phyloP scores from a whole-genome alignment of 2,797 vertebrate species.

The Sebastes kiyomatsui region DNA sequence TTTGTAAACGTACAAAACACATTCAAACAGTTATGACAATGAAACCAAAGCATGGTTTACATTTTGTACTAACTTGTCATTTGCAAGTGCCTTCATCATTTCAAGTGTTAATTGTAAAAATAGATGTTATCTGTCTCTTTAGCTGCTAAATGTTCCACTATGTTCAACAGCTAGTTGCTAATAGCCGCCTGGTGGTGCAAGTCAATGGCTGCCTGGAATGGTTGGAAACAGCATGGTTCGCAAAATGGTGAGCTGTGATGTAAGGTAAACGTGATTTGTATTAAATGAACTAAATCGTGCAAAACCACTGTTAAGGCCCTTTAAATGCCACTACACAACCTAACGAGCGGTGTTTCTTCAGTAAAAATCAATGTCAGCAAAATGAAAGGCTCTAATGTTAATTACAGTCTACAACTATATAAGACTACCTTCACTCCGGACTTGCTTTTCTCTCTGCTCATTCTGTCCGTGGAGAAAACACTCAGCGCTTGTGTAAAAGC shows the following conservation, averaged over 20 bases:
- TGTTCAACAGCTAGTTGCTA: neutral
- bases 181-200: neutral
- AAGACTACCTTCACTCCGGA: slow-evolving; percentile 46
- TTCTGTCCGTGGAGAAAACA: slow-evolving; percentile 58
- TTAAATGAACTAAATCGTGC: neutral
- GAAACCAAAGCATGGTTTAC: too few species aligned
- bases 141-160: neutral
- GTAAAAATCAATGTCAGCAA: slow-evolving; percentile 26
- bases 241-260: neutral
- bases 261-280: neutral
- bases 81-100: too few species aligned
- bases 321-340: slow-evolving; percentile 18
- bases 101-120: too few species aligned
- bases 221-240: neutral
- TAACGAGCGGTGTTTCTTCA: neutral
- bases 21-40: too few species aligned
- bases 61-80: too few species aligned
- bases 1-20: too few species aligned
- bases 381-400: slow-evolving; percentile 48
- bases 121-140: too few species aligned
- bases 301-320: neutral
- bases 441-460: slow-evolving; percentile 42
- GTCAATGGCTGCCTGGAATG: neutral
- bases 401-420: slow-evolving; percentile 51
- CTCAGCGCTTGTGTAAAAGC: slow-evolving; percentile 58